phyloP scores from a whole-genome alignment of 1,140 invertebrate species.

The Gonatopus flavifemur region DNA sequence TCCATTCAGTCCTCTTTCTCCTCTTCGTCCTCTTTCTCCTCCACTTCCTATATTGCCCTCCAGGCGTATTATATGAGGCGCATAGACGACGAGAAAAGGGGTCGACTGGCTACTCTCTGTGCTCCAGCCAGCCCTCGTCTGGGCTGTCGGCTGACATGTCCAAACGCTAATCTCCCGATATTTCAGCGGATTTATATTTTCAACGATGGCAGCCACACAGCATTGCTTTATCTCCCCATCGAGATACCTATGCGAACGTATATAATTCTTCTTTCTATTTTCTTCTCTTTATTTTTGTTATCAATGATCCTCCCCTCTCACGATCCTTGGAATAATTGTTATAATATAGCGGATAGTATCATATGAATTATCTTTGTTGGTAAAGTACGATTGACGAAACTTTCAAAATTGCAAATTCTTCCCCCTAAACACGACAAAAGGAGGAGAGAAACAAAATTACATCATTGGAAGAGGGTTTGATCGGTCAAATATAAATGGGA shows the following conservation, averaged over 20 bases:
- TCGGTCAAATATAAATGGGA: too few relatives aligned
- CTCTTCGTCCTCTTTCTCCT: too few relatives aligned
- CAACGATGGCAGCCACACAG: slow-evolving; percentile 23
- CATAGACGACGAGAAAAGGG: too few relatives aligned
- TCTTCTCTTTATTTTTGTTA: too few relatives aligned
- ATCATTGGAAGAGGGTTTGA: slow-evolving; percentile 14
- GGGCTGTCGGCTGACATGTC: slow-evolving; percentile 43
- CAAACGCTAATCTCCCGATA: slow-evolving; percentile 55
- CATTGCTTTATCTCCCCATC: slow-evolving; percentile 5
- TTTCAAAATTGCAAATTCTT: too few relatives aligned
- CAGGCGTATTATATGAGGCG: too few relatives aligned
- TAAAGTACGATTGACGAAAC: slow-evolving; percentile 14
- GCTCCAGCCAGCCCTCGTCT: too few relatives aligned
- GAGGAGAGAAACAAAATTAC: too few relatives aligned
- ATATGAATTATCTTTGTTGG: slow-evolving; percentile 19
- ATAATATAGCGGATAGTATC: slow-evolving; percentile 13
- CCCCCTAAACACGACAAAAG: too few relatives aligned
- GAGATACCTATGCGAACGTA: slow-evolving; percentile 25
- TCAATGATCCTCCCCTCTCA: not conserved
- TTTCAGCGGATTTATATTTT: slow-evolving; percentile 57
- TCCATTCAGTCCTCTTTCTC: not conserved
- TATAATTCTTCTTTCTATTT: slow-evolving; percentile 9
- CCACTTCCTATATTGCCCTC: too few relatives aligned
- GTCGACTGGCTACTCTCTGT: too few relatives aligned
- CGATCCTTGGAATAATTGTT: slow-evolving; percentile 7